These are phyloP conservation scores for Leptosomus discolor DNA, from an alignment of 2,113 vertebrate genomes.

Conservation along the genomic window DNA sequence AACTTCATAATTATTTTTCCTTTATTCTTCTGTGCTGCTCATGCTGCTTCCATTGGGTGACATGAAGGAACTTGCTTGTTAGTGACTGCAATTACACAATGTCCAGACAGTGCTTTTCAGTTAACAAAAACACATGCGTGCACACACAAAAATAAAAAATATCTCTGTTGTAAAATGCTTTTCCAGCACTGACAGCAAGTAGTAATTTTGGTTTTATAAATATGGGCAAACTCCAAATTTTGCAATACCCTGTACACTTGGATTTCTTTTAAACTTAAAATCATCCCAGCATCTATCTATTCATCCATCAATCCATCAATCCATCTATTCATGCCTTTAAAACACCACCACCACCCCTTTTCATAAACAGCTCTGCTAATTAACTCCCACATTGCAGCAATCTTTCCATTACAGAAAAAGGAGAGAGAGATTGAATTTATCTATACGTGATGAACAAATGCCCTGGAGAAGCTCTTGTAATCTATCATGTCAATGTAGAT, in stretches of 20 bases:
- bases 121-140: not conserved
- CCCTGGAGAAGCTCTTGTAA: constrained; percentile 55
- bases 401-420: constrained; percentile 18
- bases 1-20: not conserved
- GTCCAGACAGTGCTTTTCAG: not conserved
- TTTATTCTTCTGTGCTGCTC: not conserved
- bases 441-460: constrained; percentile 63
- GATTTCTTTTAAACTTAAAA: not conserved
- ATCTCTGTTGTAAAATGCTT: not conserved
- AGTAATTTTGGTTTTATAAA: not conserved
- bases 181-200: not conserved
- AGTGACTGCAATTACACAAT: not conserved
- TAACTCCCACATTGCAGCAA: constrained; percentile 53
- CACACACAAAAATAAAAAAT: not conserved
- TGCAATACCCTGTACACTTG: not conserved
- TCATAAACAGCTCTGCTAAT: constrained; percentile 66
- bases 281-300: not conserved
- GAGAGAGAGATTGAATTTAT: constrained; percentile 61
- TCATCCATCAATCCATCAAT: not conserved
- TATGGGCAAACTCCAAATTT: not conserved
- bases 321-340: not conserved
- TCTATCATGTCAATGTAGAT: constrained; percentile 49
- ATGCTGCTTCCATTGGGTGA: not conserved
- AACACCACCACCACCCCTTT: not conserved
- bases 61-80: not conserved